Evolutionary conservation across 2,113 vertebrate genomes (phyloP), one percentile per base, ranked within the genome.

Genomic region (Collichthys lucidus): DNA sequence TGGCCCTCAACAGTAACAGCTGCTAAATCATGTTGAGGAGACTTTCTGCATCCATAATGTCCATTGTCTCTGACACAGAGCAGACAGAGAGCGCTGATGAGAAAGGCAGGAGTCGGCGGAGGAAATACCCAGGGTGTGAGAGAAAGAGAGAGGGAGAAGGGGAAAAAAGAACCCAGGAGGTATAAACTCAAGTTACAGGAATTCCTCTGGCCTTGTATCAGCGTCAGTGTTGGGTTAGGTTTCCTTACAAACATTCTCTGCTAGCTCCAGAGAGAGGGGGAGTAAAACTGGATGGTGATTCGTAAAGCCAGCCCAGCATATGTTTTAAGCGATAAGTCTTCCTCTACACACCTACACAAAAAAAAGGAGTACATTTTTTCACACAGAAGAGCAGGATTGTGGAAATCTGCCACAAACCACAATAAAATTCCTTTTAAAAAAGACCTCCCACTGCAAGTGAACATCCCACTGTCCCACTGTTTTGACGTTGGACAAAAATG

Each of bases 141-240:
- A 52, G 75, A 35, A 77, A 59, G 57, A 61, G 76, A 50, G 80
- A 57, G 73, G 19, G 70, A 78, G 62, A 80, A 72, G 74, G 71
- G 69, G 67, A 73, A 85, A 69, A 78, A 84, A 89, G 87, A 90
- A 91, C 81, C 88, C 86, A 92, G 88, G 88, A 94, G 92, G 90
- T 91, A 91, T 88, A 94, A 94, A 93, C 90, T 92, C 86, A 86
- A 92, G 89, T 93, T 94, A 92, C 91, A 91, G 93, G 92, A 93
- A 93, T 94, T 92, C 92, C 91, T 92, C 89, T 77, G 86, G 91
- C 85, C 90, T 90, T 90, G 90, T 91, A 90, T 91, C 88, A 88
- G 89, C 86, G 56, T 90, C 89, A 72, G 89, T 55, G 86, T 60
- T 85, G 91, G 92, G 84, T 94, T 89, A 78, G 86, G 92, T 92